Percentiles rank a stretch among this genome's conserved stretches.
phyloP scores from a whole-genome alignment of 1,140 invertebrate species.

The Anagrus nilaparvatae region DNA sequence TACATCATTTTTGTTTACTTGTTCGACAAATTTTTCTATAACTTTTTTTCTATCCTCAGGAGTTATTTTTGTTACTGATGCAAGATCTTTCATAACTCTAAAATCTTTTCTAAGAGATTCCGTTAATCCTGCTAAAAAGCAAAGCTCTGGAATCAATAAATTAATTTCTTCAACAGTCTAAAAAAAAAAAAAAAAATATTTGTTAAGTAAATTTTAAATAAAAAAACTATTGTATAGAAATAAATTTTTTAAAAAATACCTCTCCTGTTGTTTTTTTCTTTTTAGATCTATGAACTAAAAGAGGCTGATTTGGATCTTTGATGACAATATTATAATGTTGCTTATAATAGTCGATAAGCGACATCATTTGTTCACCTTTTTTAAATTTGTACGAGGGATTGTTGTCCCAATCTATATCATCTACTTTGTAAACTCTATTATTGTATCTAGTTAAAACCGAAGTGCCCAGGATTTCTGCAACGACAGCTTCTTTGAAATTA shows the following conservation, averaged over 20 bases:
- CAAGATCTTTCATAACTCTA: slow-evolving; percentile 72
- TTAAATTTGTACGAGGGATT: slow-evolving; percentile 52
- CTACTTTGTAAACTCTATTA: slow-evolving; percentile 78
- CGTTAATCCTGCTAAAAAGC: slow-evolving; percentile 65
- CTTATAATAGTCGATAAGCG: slow-evolving; percentile 71
- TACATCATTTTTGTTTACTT: slow-evolving; percentile 50
- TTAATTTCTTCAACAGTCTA: slow-evolving; percentile 48
- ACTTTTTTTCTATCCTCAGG: slow-evolving; percentile 60
- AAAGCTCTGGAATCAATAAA: slow-evolving; percentile 73
- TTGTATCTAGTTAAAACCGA: slow-evolving; percentile 86
- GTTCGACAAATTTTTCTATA: slow-evolving; percentile 58
- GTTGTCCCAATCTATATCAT: slow-evolving; percentile 70
- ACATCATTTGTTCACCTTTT: slow-evolving; percentile 47
- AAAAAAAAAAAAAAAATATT: slow-evolving; percentile 12
- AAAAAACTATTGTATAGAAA: not conserved
- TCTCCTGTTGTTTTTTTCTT: slow-evolving; percentile 28
- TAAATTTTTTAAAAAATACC: slow-evolving; percentile 31
- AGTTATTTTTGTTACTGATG: slow-evolving; percentile 61
- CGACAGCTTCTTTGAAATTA: slow-evolving; percentile 21
- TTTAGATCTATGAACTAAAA: slow-evolving; percentile 54
- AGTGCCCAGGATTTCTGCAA: slow-evolving; percentile 27
- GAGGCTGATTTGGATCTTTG: slow-evolving; percentile 64
- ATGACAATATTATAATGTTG: slow-evolving; percentile 59
- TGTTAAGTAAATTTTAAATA: not conserved
- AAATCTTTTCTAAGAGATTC: slow-evolving; percentile 47